Base-by-base conservation (phyloP, 2,888 invertebrate genomes). In the Chrysotoxum bicinctum region DNA sequence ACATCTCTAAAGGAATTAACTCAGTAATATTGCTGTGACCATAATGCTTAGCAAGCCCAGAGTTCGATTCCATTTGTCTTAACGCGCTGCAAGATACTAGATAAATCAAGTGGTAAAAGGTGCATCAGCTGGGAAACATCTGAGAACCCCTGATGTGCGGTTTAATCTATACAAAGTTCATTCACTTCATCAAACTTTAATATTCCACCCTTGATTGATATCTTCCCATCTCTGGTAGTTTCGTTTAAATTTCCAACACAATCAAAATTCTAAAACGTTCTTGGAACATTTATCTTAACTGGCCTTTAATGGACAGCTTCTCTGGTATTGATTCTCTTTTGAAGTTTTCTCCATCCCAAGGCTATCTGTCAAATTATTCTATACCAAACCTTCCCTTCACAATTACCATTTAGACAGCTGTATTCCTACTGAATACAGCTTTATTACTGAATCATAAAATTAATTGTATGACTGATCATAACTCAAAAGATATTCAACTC, bases 371-470 rank as follows among this genome's bases (percentile, higher is more conserved):
- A 43, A 12, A 43, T 43, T 26, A 7, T 8, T 43, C 3, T 21
- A 60, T 40, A 40, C 40, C 26, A 40, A n/a, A n/a, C n/a, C n/a
- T n/a, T n/a, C n/a, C 30, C 43, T 45, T 26, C 43, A 45, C 64
- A 64, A 64, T 64, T 64, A 64, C 45, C 30, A 64, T 64, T 64
- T 30, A 50, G 50, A 66, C 66, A 66, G 48, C 16, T 64, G 64
- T 62, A 48, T 64, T 66, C 50, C 66, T 66, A 66, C 66, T 50
- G 35, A 37, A 50, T 10, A 66, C 50, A 50, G 50, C 66, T 66
- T 50, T 50, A 66, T 66, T 50, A 66, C 35, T 9, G 16, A 66
- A 50, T 50, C 35, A 50, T 50, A 50, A 66, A 66, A 66, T 50
- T 66, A 35, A 66, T 66, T 66, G 35, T 35, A 50, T 66, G 10